Evolutionary conservation across 1,140 invertebrate genomes (phyloP).

Genomic region (Penaeus chinensis): DNA sequence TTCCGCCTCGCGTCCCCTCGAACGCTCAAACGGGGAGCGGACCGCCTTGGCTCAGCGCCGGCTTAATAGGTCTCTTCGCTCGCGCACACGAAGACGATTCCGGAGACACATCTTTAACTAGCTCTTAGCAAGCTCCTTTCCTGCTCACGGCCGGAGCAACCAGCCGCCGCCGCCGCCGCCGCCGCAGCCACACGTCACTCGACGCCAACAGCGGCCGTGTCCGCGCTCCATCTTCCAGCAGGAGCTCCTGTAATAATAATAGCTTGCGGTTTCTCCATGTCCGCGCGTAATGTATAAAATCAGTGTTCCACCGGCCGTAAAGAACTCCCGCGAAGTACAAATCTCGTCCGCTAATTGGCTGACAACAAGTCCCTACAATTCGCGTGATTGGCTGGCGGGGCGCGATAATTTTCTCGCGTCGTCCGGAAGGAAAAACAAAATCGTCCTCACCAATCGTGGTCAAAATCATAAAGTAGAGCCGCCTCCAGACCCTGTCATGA

Average conservation of each 20-base stretch:
- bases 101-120: too few relatives aligned
- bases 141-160: not conserved
- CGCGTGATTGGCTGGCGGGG: not conserved
- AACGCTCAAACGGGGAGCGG: too few relatives aligned
- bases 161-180: not conserved
- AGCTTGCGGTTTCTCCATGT: conserved; percentile 13
- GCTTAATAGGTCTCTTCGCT: too few relatives aligned
- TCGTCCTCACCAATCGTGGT: not conserved
- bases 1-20: too few relatives aligned
- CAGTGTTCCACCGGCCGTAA: not conserved
- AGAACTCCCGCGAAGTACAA: not conserved
- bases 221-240: conserved; percentile 16
- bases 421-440: not conserved
- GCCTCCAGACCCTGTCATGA: too few relatives aligned
- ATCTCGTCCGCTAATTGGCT: conserved; percentile 14
- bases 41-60: too few relatives aligned
- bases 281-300: not conserved
- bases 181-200: conserved; percentile 16
- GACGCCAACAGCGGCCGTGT: not conserved
- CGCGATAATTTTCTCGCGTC: not conserved
- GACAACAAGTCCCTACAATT: conserved; percentile 14
- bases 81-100: too few relatives aligned
- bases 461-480: not conserved
- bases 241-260: conserved; percentile 16
- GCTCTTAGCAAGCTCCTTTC: not conserved